Evolutionary conservation across 1,140 invertebrate genomes (phyloP).

Genomic region (Idris sp.): DNA sequence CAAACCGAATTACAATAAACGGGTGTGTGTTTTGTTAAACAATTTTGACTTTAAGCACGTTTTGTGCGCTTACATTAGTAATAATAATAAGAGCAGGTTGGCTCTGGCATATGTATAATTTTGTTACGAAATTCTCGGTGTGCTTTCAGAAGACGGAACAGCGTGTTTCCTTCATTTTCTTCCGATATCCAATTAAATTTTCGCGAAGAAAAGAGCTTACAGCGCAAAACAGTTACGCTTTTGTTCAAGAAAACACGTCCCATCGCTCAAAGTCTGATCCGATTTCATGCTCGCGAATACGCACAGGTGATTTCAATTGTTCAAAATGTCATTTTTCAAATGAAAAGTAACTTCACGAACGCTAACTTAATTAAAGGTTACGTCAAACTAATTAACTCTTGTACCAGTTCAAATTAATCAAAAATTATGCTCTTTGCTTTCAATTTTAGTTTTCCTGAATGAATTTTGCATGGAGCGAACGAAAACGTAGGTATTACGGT

Average conservation of each 20-base stretch:
- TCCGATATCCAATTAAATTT: conserved; percentile 54
- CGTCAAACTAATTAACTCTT: too few species aligned
- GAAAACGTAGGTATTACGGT: too few species aligned
- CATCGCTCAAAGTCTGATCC: conserved; percentile 51
- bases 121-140: conserved; percentile 41
- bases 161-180: conserved; percentile 38
- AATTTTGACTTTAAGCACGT: conserved; percentile 18
- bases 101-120: conserved; percentile 27
- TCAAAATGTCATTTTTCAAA: conserved; percentile 53
- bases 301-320: conserved; percentile 53
- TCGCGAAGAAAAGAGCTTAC: conserved; percentile 35
- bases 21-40: too few species aligned
- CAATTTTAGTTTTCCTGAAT: too few species aligned
- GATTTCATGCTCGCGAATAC: conserved; percentile 56
- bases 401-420: too few species aligned
- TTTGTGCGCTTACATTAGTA: conserved; percentile 3
- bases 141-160: too few species aligned
- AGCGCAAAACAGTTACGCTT: conserved; percentile 54
- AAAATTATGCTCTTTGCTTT: too few species aligned
- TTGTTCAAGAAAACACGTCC: conserved; percentile 49
- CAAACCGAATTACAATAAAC: conserved; percentile 1
- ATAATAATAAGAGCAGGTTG: conserved; percentile 35
- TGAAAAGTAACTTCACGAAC: too few species aligned
- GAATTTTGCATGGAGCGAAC: too few species aligned
- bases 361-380: too few species aligned